Evolutionary conservation across 2,888 invertebrate species (phyloP), one percentile per base, ranked within the genome.

Genomic region (Ferdinandea cuprea): DNA sequence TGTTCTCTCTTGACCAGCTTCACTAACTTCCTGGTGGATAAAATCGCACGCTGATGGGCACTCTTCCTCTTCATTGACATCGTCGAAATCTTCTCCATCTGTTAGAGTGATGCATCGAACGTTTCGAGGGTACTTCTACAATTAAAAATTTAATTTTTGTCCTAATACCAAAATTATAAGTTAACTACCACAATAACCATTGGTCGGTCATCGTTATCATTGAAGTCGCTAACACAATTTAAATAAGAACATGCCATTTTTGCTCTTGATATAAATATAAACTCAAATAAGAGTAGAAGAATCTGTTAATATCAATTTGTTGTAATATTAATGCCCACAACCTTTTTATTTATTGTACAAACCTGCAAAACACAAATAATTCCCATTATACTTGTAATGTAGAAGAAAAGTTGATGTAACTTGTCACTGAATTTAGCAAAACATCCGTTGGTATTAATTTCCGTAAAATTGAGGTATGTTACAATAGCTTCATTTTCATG

Each of bases 391-490:
- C 7, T 3, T n/a, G 21, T 25, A 25, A 66, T 7, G 2, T 19
- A 32, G 8, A 28, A 7, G 3, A 28, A 35, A 30, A 77, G 52
- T 19, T 42, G 28, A 2, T 2, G 8, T 28, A 52, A 13, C 1
- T 65, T 5, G 9, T 13, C 7, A 28, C 30, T 66, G 17, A 81
- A 72, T 15, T 46, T 54, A 0, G 85, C 50, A 37, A 89, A 68
- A 46, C 89, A 90, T 1, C 90, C 90, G 0, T 85, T 71, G 0
- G 85, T 84, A 52, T 89, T 87, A 13, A 89, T 89, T 7, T 87
- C 85, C 3, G 87, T 85, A 1, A 88, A 19, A 9, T 87, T 87
- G 6, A 89, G 68, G 11, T 85, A 74, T 0, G 87, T 86, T 11
- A 87, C 71, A 3, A 30, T 40, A 42, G 35, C 48, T 2, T 35